Base-by-base conservation (phyloP, 2,888 invertebrate species). In the Acleris cristana region DNA sequence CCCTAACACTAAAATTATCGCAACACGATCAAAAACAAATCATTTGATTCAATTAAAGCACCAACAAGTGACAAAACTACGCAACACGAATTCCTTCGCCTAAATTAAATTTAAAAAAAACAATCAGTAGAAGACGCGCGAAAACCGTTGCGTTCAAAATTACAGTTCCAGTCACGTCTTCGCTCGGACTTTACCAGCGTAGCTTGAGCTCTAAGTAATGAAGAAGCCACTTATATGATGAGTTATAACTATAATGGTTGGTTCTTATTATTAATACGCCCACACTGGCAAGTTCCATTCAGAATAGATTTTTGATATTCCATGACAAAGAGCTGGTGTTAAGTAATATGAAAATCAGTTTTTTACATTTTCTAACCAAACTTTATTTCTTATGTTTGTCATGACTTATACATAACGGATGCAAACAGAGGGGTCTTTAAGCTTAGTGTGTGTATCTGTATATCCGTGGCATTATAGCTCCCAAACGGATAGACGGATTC, bases 91-190 rank as follows among this genome's bases (percentile, higher is more conserved):
- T 62, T 62, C 61, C 45, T 52, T 57, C 52, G 66, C 45, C 45
- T 61, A 66, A 66, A 65, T 44, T 49, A 45, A 66, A 66, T 61
- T 49, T 5, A 44, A 57, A 61, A 59, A 62, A 62, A 40, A 58
- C 48, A 58, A 58, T 58, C 48, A 66, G 61, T 44, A 26, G 19
- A 44, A 57, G 48, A 58, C 56, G 61, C 52, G 61, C 56, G 34
- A 66, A 66, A 53, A 66, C 66, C 61, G 66, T 66, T 66, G 61
- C 61, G 66, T 66, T 62, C 51, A 18, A 62, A 66, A 61, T 66
- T 66, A 54, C 26, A 45, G 21, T 56, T 62, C 66, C 14, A 21
- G 66, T 66, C 66, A 66, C 66, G 65, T 65, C 23, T 19, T n/a
- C 18, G 40, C 40, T 19, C n/a, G n/a, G 21, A 23, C 21, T 44